Percentiles rank a stretch among this genome's conserved stretches.
phyloP scores from a whole-genome alignment of 2,888 invertebrate species.

The Protodeltote pygarga region DNA sequence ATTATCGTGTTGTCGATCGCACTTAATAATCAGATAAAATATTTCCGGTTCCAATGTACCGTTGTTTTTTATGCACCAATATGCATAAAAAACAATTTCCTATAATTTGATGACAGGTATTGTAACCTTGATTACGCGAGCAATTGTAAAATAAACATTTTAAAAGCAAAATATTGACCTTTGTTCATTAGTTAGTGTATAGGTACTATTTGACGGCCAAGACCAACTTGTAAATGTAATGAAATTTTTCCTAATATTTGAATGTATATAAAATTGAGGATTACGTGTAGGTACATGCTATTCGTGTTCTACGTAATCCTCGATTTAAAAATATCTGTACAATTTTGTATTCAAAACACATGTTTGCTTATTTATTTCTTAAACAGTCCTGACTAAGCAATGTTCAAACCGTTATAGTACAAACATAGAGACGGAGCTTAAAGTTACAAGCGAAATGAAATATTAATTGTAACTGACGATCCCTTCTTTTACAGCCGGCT shows the following conservation, averaged over 20 bases:
- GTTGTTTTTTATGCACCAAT: too few relatives aligned
- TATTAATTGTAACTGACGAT: too few relatives aligned
- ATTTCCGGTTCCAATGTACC: constrained; percentile 21
- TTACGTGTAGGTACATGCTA: too few relatives aligned
- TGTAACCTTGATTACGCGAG: constrained; percentile 67
- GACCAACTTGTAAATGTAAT: constrained; percentile 41
- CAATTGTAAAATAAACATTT: constrained; percentile 75
- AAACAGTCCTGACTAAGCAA: neutral
- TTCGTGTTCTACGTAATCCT: neutral
- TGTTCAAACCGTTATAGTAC: constrained; percentile 1
- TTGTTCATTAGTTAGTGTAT: constrained; percentile 69
- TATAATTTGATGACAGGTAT: constrained; percentile 20
- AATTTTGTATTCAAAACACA: constrained; percentile 25
- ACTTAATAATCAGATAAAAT: constrained; percentile 21
- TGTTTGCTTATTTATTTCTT: constrained; percentile 2
- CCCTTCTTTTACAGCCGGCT: too few relatives aligned
- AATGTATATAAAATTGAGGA: neutral
- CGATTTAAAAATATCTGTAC: too few relatives aligned
- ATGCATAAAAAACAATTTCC: constrained; percentile 18
- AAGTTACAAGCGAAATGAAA: neutral
- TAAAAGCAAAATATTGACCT: constrained; percentile 73
- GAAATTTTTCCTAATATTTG: constrained; percentile 1
- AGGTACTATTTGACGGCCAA: constrained; percentile 57
- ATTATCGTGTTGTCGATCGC: too few relatives aligned
- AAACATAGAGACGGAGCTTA: constrained; percentile 5